Evolutionary conservation across 2,888 invertebrate genomes (phyloP).

Genomic region (Xestobium rufovillosum): DNA sequence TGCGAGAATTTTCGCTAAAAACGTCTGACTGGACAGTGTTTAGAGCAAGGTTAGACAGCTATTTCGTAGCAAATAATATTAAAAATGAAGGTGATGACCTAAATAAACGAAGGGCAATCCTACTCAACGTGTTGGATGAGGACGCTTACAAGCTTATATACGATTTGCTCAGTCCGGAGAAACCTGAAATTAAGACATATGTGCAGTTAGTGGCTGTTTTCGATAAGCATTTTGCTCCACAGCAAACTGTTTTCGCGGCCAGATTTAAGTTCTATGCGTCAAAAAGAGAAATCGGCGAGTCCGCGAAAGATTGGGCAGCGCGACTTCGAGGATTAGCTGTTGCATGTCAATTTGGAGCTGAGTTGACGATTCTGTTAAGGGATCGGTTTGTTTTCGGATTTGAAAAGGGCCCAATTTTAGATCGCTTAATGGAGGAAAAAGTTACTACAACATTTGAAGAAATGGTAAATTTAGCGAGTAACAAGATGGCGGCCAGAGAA

Average conservation of each 20-base stretch:
- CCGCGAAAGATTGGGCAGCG: background rate
- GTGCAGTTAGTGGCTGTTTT: conserved; percentile 1
- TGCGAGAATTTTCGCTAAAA: too few relatives aligned
- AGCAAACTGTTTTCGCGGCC: background rate
- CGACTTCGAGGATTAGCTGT: conserved; percentile 1
- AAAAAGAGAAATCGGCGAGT: background rate
- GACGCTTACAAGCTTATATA: conserved; percentile 24
- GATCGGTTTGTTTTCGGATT: conserved; percentile 6
- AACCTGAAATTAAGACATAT: conserved; percentile 3
- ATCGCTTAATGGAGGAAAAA: conserved; percentile 5
- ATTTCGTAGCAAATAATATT: conserved; percentile 23
- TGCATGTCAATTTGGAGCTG: conserved; percentile 4
- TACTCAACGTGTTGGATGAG: conserved; percentile 23
- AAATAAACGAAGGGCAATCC: conserved; percentile 21
- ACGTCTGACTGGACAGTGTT: conserved; percentile 20
- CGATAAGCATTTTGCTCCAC: conserved; percentile 1
- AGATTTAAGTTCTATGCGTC: conserved; percentile 3
- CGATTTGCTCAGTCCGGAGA: conserved; percentile 4
- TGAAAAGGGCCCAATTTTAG: conserved; percentile 7
- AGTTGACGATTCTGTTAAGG: background rate
- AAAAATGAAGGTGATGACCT: conserved; percentile 15
- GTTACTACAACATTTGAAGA: too few relatives aligned
- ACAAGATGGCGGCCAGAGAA: background rate
- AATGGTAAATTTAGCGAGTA: background rate
- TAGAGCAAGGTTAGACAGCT: conserved; percentile 20